Evolutionary conservation across 2,888 invertebrate genomes (phyloP).

Genomic region (Sinodicranocentrus sp.): DNA sequence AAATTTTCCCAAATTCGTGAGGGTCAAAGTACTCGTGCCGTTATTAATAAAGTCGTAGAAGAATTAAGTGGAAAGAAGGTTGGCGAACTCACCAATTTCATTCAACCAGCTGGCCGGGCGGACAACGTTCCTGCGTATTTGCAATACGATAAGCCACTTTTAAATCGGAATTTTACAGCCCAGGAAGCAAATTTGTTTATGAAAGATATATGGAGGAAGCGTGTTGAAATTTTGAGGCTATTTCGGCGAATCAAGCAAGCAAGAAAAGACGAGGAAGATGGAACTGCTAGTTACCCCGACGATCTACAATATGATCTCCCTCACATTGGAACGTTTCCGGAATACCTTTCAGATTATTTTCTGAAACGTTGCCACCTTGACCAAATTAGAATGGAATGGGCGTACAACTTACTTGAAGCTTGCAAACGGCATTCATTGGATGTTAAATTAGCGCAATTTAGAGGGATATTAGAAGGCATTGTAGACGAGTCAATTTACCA

Average conservation of each 20-base stretch:
- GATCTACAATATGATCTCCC: conserved; percentile 50
- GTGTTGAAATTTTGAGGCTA: conserved; percentile 1
- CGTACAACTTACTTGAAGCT: conserved; percentile 41
- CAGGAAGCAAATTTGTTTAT: conserved; percentile 16
- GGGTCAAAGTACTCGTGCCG: conserved; percentile 41
- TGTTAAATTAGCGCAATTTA: conserved; percentile 22
- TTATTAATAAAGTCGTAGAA: conserved; percentile 48
- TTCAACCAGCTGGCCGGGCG: conserved; percentile 20
- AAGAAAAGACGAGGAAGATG: conserved; percentile 49
- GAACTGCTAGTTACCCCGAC: conserved; percentile 36
- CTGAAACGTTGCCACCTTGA: conserved; percentile 37
- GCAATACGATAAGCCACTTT: conserved; percentile 40
- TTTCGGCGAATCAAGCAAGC: conserved; percentile 46
- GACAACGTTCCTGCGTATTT: conserved; percentile 31
- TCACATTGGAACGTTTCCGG: conserved; percentile 19
- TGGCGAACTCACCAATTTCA: conserved; percentile 26
- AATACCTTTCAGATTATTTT: conserved; percentile 44
- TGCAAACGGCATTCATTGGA: conserved; percentile 17
- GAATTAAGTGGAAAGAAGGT: conserved; percentile 50
- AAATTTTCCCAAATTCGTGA: conserved; percentile 40
- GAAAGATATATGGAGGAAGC: conserved; percentile 45
- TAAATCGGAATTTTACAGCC: conserved; percentile 19
- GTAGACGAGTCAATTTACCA: conserved; percentile 49
- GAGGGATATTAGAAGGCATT: conserved; percentile 27
- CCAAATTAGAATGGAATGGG: conserved; percentile 46